These are phyloP conservation scores for Plagodis pulveraria DNA, from an alignment of 2,888 invertebrate species.

Conservation along the genomic window DNA sequence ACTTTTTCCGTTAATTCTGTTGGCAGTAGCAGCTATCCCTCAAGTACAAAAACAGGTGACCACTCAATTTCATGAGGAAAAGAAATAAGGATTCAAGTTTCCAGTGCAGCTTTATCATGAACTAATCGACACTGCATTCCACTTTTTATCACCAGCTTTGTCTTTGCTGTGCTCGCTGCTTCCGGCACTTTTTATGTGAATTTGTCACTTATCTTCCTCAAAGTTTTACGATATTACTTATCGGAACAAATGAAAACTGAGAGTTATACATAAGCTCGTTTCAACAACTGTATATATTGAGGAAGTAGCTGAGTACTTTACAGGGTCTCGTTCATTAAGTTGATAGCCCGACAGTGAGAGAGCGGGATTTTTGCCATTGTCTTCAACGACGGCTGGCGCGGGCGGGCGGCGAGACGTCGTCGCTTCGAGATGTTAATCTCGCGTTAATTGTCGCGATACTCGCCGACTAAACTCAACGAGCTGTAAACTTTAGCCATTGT, in stretches of 20 bases:
- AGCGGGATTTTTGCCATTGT: constrained; percentile 50
- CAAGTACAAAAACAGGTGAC: no score
- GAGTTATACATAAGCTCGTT: constrained; percentile 18
- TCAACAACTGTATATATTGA: constrained; percentile 27
- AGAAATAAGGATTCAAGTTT: background rate
- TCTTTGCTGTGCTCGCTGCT: constrained; percentile 11
- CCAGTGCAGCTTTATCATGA: constrained; percentile 9
- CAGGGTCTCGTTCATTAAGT: constrained; percentile 46
- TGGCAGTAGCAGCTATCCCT: no score
- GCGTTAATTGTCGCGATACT: constrained; percentile 67
- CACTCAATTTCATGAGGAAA: no score
- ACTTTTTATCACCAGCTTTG: constrained; percentile 4
- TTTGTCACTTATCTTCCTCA: constrained; percentile 7
- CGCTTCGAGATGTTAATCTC: constrained; percentile 65
- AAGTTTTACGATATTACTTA: constrained; percentile 14
- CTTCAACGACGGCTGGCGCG: constrained; percentile 31
- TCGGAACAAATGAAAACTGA: constrained; percentile 24
- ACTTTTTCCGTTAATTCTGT: no score
- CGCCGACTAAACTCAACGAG: constrained; percentile 65
- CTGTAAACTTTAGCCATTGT: constrained; percentile 71
- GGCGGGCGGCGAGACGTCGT: constrained; percentile 42
- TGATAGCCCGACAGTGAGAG: constrained; percentile 40
- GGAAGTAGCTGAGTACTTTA: constrained; percentile 35
- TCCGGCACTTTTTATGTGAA: constrained; percentile 12
- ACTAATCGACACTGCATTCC: constrained; percentile 27